phyloP scores from a whole-genome alignment of 2,797 vertebrate species.

The Tadarida brasiliensis region DNA sequence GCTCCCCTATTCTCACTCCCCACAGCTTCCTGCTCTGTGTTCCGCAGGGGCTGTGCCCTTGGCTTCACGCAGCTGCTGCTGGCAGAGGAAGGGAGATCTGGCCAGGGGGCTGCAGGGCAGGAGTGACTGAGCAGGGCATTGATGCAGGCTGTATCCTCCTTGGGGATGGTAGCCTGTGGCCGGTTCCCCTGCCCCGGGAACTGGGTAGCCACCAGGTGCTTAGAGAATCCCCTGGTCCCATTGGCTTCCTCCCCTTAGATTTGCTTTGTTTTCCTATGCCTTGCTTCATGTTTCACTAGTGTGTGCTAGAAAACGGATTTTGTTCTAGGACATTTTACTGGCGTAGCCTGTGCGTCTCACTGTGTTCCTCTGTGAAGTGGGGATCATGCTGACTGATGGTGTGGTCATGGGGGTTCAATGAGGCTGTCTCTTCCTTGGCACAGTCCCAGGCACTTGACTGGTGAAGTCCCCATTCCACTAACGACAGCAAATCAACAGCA shows the following conservation, averaged over 20 bases:
- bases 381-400: fast-evolving
- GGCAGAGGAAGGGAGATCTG: background rate
- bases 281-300: background rate
- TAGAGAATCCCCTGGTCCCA: background rate
- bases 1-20: no score
- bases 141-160: background rate
- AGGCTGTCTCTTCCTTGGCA: background rate
- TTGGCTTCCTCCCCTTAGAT: fast-evolving
- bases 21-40: background rate
- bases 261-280: background rate
- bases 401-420: background rate
- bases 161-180: fast-evolving
- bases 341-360: background rate
- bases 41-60: background rate
- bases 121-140: background rate
- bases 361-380: background rate
- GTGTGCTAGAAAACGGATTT: background rate
- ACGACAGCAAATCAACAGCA: fast-evolving
- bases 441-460: background rate
- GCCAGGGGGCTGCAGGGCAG: fast-evolving
- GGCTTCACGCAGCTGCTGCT: background rate
- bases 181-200: no score
- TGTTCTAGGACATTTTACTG: background rate
- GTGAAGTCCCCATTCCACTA: background rate
- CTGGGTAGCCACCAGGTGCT: background rate